These are phyloP conservation scores for Regulus satrapa DNA, from an alignment of 2,113 vertebrate species.

Conservation along the genomic window DNA sequence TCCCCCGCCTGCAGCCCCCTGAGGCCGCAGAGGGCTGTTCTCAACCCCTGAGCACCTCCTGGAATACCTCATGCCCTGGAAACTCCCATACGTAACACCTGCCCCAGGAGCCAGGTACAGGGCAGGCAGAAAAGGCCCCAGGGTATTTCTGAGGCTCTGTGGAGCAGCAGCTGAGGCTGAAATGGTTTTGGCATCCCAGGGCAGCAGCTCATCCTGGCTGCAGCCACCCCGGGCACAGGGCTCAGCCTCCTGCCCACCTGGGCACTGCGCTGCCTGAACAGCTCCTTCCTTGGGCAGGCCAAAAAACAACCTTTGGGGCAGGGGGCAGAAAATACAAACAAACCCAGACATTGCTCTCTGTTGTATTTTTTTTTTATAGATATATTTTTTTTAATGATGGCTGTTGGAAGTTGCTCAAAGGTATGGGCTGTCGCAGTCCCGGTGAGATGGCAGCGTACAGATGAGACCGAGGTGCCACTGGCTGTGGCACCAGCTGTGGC, in stretches of 20 bases:
- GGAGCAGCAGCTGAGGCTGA: neutral
- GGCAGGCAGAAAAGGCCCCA: neutral
- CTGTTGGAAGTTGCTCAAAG: constrained; percentile 53
- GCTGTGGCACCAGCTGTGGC: too few species aligned
- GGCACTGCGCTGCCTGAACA: accelerated
- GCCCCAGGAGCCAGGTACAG: neutral
- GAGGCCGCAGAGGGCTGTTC: neutral
- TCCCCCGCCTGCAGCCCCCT: neutral
- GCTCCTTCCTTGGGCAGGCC: neutral
- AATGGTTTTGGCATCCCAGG: neutral
- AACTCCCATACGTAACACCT: accelerated
- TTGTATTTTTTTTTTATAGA: neutral
- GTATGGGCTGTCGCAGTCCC: constrained; percentile 19
- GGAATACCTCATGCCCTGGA: neutral
- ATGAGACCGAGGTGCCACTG: neutral
- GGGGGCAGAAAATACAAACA: neutral
- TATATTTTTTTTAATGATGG: constrained; percentile 23
- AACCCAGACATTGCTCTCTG: neutral
- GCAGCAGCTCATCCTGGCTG: neutral
- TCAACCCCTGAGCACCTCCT: neutral
- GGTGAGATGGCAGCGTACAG: constrained; percentile 25
- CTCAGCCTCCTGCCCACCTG: neutral
- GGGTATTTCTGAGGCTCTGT: neutral
- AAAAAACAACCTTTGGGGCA: neutral
- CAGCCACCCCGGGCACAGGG: accelerated